Percentiles rank a stretch among this genome's conserved stretches.
These are phyloP conservation scores for Clarias pachynema DNA, from an alignment of 2,797 vertebrate species.

Conservation along the genomic window DNA sequence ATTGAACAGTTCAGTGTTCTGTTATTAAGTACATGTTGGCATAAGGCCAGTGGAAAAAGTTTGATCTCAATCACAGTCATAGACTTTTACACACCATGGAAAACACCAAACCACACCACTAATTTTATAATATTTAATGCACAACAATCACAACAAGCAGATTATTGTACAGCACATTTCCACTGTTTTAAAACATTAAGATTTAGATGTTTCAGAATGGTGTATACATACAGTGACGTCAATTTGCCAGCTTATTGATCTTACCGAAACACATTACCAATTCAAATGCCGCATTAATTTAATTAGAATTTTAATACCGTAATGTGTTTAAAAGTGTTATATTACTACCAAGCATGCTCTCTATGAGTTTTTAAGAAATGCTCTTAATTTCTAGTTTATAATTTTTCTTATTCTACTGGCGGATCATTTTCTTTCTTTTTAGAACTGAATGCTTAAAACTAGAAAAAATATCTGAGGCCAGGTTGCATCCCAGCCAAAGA, in stretches of 20 bases:
- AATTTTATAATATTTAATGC: not conserved
- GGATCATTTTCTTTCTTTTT: not conserved
- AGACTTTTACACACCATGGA: not conserved
- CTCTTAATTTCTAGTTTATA: not conserved
- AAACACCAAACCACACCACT: no score
- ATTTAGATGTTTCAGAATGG: not conserved
- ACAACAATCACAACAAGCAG: no score
- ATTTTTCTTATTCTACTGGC: not conserved
- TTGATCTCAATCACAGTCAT: not conserved
- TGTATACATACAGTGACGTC: not conserved
- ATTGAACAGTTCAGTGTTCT: not conserved
- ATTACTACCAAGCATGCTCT: not conserved
- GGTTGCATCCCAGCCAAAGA: not conserved
- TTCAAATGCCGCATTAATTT: not conserved
- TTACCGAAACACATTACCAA: no score
- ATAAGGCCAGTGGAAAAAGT: not conserved
- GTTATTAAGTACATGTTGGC: not conserved
- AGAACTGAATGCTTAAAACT: not conserved
- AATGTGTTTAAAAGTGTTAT: not conserved
- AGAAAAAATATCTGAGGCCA: not conserved
- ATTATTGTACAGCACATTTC: not conserved
- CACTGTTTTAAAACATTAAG: not conserved
- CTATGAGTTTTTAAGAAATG: not conserved
- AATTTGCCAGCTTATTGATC: not conserved
- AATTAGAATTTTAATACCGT: not conserved